A percentile compares a stretch with the other conserved stretches of the same genome.
Evolutionary conservation across 2,113 vertebrate genomes (phyloP).

Genomic region (Chloroceryle aenea): DNA sequence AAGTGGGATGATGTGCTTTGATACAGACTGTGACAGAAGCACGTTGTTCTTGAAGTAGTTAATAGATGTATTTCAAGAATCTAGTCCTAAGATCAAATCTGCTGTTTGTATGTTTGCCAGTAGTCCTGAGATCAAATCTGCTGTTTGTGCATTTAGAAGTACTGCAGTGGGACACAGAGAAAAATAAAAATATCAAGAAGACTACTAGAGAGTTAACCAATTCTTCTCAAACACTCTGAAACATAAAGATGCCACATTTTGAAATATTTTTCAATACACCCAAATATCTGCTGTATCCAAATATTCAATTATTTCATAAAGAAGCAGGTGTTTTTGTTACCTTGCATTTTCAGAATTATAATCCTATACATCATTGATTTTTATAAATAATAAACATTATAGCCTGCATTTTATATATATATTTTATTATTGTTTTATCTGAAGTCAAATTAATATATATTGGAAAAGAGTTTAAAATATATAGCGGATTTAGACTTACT

Average conservation of each 20-base stretch:
- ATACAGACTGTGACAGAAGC: neutral
- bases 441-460: neutral
- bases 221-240: neutral
- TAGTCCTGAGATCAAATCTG: too few relatives aligned
- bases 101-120: neutral
- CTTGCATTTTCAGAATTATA: neutral
- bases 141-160: rapidly evolving
- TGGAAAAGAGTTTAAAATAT: neutral
- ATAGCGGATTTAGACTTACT: neutral
- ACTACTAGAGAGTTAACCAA: neutral
- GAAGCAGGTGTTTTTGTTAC: neutral
- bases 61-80: neutral
- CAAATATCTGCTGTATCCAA: neutral
- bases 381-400: neutral
- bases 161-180: rapidly evolving
- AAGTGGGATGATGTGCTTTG: neutral
- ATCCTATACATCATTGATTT: rapidly evolving
- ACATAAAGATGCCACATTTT: neutral
- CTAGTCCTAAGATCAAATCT: neutral
- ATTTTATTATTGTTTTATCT: neutral
- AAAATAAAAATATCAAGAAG: neutral
- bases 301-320: neutral
- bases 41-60: neutral
- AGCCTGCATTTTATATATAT: neutral
- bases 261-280: neutral